Conservation (phyloP, 1,140 invertebrate genomes). For the Prorops nasuta region DNA sequence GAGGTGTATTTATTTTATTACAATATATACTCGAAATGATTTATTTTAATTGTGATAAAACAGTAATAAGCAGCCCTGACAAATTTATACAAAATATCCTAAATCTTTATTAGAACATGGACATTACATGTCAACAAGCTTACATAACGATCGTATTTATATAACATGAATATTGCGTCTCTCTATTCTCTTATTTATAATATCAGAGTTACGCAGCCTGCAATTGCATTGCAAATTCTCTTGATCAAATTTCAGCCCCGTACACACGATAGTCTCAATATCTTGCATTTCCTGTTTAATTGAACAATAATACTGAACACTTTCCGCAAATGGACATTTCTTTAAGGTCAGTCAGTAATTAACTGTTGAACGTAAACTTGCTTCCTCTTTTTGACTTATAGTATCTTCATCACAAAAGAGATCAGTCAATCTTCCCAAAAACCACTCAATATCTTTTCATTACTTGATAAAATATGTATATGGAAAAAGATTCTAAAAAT, state of each 20-base stretch:
- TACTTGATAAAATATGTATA: too few relatives aligned
- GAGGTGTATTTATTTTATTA: too few relatives aligned
- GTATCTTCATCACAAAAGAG: conserved; percentile 38
- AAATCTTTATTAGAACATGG: conserved; percentile 50
- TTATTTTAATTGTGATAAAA: too few relatives aligned
- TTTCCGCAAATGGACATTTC: too few relatives aligned
- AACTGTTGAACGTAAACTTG: too few relatives aligned
- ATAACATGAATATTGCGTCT: conserved; percentile 21
- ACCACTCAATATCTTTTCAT: conserved; percentile 33
- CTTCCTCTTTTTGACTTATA: too few relatives aligned
- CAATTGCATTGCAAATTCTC: conserved; percentile 14
- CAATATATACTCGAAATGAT: too few relatives aligned
- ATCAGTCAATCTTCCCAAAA: conserved; percentile 31
- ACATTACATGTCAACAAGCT: conserved; percentile 44
- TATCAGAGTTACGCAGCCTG: conserved; percentile 19
- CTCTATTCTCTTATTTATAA: conserved; percentile 24
- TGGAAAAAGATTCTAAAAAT: too few relatives aligned
- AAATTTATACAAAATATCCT: conserved; percentile 51
- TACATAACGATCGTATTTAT: conserved; percentile 25
- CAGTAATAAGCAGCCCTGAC: too few relatives aligned
- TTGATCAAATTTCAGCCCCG: not conserved
- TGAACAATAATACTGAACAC: too few relatives aligned
- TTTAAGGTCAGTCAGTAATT: too few relatives aligned
- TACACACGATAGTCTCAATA: conserved; percentile 14
- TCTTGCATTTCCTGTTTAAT: not conserved